Conservation (phyloP, 2,888 invertebrate species). For the Cataglyphis cursor region DNA sequence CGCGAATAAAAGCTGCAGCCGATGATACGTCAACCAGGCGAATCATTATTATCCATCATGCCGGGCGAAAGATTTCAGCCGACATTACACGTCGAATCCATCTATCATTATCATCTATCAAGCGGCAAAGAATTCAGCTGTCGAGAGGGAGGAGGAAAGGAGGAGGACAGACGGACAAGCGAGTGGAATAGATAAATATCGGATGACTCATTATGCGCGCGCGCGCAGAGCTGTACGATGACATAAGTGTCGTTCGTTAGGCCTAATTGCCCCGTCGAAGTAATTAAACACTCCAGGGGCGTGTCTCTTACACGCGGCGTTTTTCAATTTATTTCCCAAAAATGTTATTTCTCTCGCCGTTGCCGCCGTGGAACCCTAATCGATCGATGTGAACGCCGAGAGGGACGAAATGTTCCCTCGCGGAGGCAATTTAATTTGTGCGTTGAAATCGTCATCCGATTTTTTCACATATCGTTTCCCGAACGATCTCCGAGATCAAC, state of each 20-base stretch:
- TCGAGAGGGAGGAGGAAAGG: conserved; percentile 15
- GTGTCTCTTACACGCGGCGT: conserved; percentile 21
- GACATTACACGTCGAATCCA: conserved; percentile 69
- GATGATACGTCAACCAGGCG: conserved; percentile 63
- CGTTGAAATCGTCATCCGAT: conserved; percentile 49
- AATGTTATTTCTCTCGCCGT: conserved; percentile 8
- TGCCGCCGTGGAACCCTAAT: conserved; percentile 20
- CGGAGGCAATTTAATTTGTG: conserved; percentile 55
- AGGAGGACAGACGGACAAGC: conserved; percentile 33
- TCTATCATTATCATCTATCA: conserved; percentile 71
- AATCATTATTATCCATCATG: conserved; percentile 74
- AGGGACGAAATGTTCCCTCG: conserved; percentile 51
- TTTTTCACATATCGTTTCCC: background rate
- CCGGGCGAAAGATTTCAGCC: conserved; percentile 49
- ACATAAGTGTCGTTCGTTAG: conserved; percentile 60
- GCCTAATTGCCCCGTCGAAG: conserved; percentile 64
- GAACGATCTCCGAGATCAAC: conserved; percentile 4
- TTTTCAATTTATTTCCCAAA: conserved; percentile 44
- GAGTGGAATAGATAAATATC: conserved; percentile 65
- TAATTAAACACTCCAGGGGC: conserved; percentile 50
- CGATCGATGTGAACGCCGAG: conserved; percentile 18
- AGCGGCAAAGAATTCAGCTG: conserved; percentile 53
- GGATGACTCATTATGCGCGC: conserved; percentile 55
- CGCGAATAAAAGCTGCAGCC: conserved; percentile 59
- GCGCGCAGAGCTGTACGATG: conserved; percentile 12